phyloP scores from a whole-genome alignment of 2,113 vertebrate genomes.

The Picathartes gymnocephalus region DNA sequence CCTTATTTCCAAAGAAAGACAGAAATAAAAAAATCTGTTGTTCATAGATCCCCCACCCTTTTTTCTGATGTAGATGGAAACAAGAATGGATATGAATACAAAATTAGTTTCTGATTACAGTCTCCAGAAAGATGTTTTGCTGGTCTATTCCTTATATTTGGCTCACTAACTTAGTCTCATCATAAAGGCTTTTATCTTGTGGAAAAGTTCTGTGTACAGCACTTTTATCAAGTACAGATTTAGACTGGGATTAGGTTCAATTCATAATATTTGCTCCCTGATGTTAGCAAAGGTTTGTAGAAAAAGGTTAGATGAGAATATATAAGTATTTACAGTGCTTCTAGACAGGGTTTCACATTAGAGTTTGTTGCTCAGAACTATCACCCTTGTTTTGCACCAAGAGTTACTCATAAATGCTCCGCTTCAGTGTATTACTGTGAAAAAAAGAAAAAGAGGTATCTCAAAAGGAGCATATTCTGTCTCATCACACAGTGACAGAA shows the following conservation, averaged over 20 bases:
- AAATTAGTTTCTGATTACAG: neutral
- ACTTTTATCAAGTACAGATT: neutral
- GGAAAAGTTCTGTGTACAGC: neutral
- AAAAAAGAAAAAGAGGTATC: neutral
- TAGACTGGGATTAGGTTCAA: neutral
- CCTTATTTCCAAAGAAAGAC: neutral
- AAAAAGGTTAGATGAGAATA: neutral
- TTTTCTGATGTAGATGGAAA: neutral
- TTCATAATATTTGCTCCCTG: neutral
- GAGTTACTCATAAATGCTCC: neutral
- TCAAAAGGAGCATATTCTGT: neutral
- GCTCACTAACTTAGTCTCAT: neutral
- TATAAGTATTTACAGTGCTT: neutral
- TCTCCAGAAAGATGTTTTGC: neutral
- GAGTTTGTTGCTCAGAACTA: slow-evolving; percentile 26
- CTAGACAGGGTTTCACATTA: neutral
- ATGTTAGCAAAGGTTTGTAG: neutral
- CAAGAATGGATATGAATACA: neutral
- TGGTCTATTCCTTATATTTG: neutral
- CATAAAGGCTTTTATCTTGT: neutral
- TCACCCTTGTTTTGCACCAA: neutral
- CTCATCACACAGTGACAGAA: neutral
- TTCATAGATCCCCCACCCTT: neutral
- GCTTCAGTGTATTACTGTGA: neutral
- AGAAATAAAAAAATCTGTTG: neutral